Evolutionary conservation across 2,888 invertebrate species (phyloP), one percentile per base, ranked within the genome.

Genomic region (Cerastis leucographa): DNA sequence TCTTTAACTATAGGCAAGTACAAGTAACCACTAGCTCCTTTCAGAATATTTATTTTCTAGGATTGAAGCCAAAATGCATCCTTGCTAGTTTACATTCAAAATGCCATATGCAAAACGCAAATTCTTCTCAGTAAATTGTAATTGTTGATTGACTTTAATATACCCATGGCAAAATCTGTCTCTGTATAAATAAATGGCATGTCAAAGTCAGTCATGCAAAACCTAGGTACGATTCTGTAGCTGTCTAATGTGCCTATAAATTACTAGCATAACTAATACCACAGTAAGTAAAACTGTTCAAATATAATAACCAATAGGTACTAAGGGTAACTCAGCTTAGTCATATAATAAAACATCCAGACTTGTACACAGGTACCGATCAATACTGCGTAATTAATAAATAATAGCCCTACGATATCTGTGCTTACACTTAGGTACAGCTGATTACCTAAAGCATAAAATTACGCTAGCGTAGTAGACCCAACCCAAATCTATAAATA

Each of bases 401-500:
- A 62, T 62, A 51, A 62, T n/a, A 44, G 17, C 12, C 44, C 40
- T 40, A 77, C 19, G n/a, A 74, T 80, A 62, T 80, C 51, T 72
- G 25, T 62, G n/a, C n/a, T 54, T 25, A 35, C 22, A 44, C 42
- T 25, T 46, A 42, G 22, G 7, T n/a, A 70, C 56, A 46, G 25
- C 51, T 62, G 51, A 71, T 54, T 62, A 56, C 12, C 5, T 17
- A n/a, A 54, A 40, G 29, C 46, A 62, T 54, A 40, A 62, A 80
- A 62, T 80, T 46, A 64, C 46, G 51, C 51, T 62, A 62, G 22
- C 73, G 25, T 29, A 62, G 25, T 25, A 74, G 12, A 56, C 64
- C 46, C 54, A 35, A 44, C 81, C 64, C 64, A 64, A 73, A 35
- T 74, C 54, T 81, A 56, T 49, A 49, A 49, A 46, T 74, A 64